These are phyloP conservation scores for Chrysomallon squamiferum DNA, from an alignment of 1,140 invertebrate genomes.

Conservation along the genomic window DNA sequence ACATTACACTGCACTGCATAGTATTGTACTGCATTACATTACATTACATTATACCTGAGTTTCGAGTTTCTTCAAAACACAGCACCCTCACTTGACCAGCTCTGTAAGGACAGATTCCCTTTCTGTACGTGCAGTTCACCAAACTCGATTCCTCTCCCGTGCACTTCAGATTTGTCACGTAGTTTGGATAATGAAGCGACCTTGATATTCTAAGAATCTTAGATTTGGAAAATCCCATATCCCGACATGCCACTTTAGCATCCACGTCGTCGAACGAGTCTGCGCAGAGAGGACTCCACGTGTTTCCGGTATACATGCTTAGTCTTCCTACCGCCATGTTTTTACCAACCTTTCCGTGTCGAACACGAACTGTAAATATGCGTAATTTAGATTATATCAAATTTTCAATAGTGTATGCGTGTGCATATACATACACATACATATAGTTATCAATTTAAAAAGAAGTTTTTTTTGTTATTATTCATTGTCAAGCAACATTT, in stretches of 20 bases:
- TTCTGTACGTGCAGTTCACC: slow-evolving; percentile 22
- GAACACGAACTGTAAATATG: slow-evolving; percentile 29
- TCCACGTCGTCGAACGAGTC: slow-evolving; percentile 40
- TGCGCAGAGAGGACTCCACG: slow-evolving; percentile 51
- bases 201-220: slow-evolving; percentile 14
- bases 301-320: slow-evolving; percentile 8
- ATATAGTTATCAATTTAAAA: no score
- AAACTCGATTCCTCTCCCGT: slow-evolving; percentile 19
- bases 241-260: slow-evolving; percentile 46
- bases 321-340: slow-evolving; percentile 42
- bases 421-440: no score
- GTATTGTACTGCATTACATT: no score
- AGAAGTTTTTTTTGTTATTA: no score
- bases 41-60: slow-evolving; percentile 1
- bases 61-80: background rate
- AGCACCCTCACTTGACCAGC: slow-evolving; percentile 3
- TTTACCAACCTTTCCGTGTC: slow-evolving; percentile 15
- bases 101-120: slow-evolving; percentile 19
- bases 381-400: no score
- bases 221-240: slow-evolving; percentile 47
- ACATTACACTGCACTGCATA: no score
- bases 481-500: no score
- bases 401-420: background rate
- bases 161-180: slow-evolving; percentile 31
- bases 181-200: slow-evolving; percentile 14